A percentile compares a stretch with the other conserved stretches of the same genome.
These are phyloP conservation scores for Peribatodes rhomboidaria DNA, from an alignment of 2,888 invertebrate species.

Conservation along the genomic window DNA sequence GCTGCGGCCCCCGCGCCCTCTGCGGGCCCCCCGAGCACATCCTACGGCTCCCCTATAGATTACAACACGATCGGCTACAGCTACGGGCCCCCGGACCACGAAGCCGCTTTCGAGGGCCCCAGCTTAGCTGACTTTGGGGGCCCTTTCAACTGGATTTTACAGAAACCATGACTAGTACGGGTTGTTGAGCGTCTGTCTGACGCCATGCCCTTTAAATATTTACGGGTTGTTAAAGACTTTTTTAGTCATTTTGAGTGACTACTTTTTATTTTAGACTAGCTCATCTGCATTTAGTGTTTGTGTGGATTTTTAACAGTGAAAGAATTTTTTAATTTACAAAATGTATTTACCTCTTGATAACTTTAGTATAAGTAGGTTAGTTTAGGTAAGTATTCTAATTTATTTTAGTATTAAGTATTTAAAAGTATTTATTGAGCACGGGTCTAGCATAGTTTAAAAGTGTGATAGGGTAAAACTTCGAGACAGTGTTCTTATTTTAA, in stretches of 20 bases:
- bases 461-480: neutral
- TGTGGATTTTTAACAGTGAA: neutral
- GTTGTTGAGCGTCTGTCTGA: slow-evolving; percentile 12
- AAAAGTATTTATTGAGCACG: too few relatives aligned
- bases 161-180: slow-evolving; percentile 56
- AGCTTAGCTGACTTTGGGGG: slow-evolving; percentile 65
- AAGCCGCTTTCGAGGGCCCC: slow-evolving; percentile 57
- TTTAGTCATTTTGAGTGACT: slow-evolving; percentile 14
- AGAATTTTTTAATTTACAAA: neutral
- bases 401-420: too few relatives aligned
- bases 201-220: slow-evolving; percentile 11
- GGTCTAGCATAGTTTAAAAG: too few relatives aligned
- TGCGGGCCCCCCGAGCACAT: slow-evolving; percentile 38
- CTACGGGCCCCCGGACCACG: slow-evolving; percentile 73
- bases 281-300: slow-evolving; percentile 8
- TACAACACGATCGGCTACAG: slow-evolving; percentile 80
- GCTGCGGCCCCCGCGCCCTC: slow-evolving; percentile 40
- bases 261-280: slow-evolving; percentile 16
- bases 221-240: slow-evolving; percentile 19
- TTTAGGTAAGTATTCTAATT: neutral
- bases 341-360: too few relatives aligned
- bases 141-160: slow-evolving; percentile 68
- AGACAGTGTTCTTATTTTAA: neutral
- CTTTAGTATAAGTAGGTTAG: too few relatives aligned
- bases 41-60: slow-evolving; percentile 71